Conservation (phyloP, 2,797 vertebrate genomes). For the Rachycentron canadum region DNA sequence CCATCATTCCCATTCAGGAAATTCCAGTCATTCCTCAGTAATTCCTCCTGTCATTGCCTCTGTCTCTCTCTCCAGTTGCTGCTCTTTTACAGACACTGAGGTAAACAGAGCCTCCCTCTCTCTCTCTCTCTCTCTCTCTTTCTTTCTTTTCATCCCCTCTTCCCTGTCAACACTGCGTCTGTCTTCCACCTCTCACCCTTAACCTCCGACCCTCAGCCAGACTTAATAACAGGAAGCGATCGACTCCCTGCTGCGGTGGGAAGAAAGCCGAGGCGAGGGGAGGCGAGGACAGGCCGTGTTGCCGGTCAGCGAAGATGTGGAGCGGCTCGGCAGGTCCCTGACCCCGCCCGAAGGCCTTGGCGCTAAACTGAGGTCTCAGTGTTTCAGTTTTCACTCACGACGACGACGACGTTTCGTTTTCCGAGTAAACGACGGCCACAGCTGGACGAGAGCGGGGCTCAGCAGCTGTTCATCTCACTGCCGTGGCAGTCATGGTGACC, state of each 20-base stretch:
- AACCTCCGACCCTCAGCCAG: conserved; percentile 53
- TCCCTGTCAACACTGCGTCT: conserved; percentile 54
- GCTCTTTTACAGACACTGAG: not conserved
- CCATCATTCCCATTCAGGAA: conserved; percentile 67
- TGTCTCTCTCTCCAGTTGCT: conserved; percentile 15
- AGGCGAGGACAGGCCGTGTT: not conserved
- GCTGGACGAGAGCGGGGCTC: too few species aligned
- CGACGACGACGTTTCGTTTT: too few species aligned
- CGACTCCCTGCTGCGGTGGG: conserved; percentile 46
- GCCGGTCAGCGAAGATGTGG: not conserved
- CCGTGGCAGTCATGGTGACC: too few species aligned
- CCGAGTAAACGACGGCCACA: too few species aligned
- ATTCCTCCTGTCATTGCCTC: conserved; percentile 62
- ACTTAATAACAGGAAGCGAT: conserved; percentile 73
- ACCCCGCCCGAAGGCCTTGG: not conserved
- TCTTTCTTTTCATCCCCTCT: conserved; percentile 9
- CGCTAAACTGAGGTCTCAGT: not conserved
- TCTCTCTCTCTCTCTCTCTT: not conserved
- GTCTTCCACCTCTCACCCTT: conserved; percentile 58
- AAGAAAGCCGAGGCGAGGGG: too few species aligned
- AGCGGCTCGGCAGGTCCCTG: not conserved
- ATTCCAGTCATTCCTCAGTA: conserved; percentile 78
- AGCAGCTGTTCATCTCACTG: too few species aligned
- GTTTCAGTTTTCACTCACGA: too few species aligned
- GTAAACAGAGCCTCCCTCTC: not conserved